These are phyloP conservation scores for Morpho helenor DNA, from an alignment of 2,888 invertebrate species.

Conservation along the genomic window DNA sequence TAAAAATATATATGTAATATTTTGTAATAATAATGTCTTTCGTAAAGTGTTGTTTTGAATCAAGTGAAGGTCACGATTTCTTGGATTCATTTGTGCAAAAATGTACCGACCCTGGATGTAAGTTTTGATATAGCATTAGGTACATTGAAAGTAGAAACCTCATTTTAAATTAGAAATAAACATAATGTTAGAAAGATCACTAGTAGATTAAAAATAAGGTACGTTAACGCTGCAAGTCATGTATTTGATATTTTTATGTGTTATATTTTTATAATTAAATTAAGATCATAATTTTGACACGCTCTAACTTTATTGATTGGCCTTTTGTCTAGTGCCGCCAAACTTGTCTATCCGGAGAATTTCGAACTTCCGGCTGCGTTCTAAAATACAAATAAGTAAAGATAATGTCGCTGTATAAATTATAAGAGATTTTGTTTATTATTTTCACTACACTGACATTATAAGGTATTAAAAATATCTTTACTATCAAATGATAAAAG, in stretches of 20 bases:
- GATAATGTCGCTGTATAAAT: background rate
- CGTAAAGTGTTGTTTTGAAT: slow-evolving; percentile 89
- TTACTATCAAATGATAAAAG: too few relatives aligned
- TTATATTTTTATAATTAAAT: slow-evolving; percentile 14
- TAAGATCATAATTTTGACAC: slow-evolving; percentile 16
- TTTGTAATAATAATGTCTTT: slow-evolving; percentile 76
- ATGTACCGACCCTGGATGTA: slow-evolving; percentile 90
- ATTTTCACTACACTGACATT: too few relatives aligned
- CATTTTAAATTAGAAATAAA: background rate
- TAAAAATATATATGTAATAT: background rate
- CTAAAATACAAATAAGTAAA: slow-evolving; percentile 13
- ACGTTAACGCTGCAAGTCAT: background rate
- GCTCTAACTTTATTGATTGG: slow-evolving; percentile 24
- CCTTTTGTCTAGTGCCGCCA: slow-evolving; percentile 28
- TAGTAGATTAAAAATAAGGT: background rate
- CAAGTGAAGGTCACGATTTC: slow-evolving; percentile 85
- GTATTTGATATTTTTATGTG: too few relatives aligned
- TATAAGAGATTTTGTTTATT: too few relatives aligned
- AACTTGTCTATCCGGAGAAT: slow-evolving; percentile 10
- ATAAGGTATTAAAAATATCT: too few relatives aligned
- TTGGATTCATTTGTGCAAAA: slow-evolving; percentile 87
- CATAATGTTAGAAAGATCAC: background rate
- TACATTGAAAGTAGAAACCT: background rate
- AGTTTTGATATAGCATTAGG: slow-evolving; percentile 59
- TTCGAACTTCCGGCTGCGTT: slow-evolving; percentile 27